Base-by-base conservation (phyloP, 2,797 vertebrate species). In the Smutsia gigantea region DNA sequence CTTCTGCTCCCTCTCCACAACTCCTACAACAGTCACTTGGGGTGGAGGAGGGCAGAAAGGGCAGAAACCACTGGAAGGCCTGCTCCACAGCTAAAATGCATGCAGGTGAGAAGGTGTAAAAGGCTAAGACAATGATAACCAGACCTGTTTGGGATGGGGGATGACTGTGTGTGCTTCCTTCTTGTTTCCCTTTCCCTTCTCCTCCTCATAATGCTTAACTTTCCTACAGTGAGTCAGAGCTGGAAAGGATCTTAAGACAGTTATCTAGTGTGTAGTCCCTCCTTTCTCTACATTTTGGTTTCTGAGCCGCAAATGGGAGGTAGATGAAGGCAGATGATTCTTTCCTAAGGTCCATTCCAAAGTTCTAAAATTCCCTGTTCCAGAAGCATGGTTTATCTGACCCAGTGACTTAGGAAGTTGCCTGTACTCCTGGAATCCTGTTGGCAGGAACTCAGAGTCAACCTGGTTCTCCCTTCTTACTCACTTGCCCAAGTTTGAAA, bases 211-310 rank as follows among this genome's bases (percentile, higher is more conserved):
- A 49, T 12, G 29, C 79, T 96, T 31, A 83, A 69, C 51, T 71
- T 94, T 49, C 78, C 86, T 81, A 4, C 27, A 74, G 64, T 93
- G 72, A 95, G 75, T 91, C 94, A 97, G 66, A 63, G n/a, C 71
- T 90, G 46, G 64, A 79, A 94, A 84, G 42, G 57, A 90, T 93
- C 15, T 49, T 69, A 79, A 61, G 55, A 91, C 18, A 69, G 31
- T 75, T 63, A 81, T 49, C 19, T 6, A 63, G 15, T 75, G 11
- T 79, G 14, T 53, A 37, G 7, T 31, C 42, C 90, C 79, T 91
- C 64, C 51, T 90, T 84, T 84, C 83, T 87, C 39, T 42, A 34
- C 4, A 13, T 83, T 69, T 92, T 88, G 66, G 92, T 69, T 87
- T 74, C 84, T 92, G 85, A 94, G 25, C 69, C 77, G 71, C n/a